These are phyloP conservation scores for Bemisia tabaci DNA, from an alignment of 1,140 invertebrate genomes.

Conservation along the genomic window DNA sequence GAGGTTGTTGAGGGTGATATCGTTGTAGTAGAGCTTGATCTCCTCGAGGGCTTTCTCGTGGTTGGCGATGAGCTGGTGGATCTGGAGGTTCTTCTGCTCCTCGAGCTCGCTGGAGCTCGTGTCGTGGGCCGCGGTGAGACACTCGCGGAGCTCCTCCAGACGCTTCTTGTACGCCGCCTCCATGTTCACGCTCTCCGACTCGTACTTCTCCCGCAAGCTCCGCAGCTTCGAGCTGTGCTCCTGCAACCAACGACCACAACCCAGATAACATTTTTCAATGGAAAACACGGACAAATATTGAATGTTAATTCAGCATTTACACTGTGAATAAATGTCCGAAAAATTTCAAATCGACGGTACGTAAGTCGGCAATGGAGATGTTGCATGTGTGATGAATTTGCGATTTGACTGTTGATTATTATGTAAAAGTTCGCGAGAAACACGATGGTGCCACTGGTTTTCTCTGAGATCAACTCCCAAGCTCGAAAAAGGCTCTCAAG, in stretches of 20 bases:
- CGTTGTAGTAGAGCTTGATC: slow-evolving; percentile 87
- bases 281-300: neutral
- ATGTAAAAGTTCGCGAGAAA: too few species aligned
- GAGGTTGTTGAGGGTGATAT: slow-evolving; percentile 82
- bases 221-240: slow-evolving; percentile 46
- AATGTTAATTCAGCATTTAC: neutral
- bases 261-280: neutral
- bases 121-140: slow-evolving; percentile 56
- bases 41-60: slow-evolving; percentile 75
- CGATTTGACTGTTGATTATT: too few species aligned
- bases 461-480: too few species aligned
- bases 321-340: neutral
- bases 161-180: slow-evolving; percentile 70
- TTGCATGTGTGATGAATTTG: too few species aligned
- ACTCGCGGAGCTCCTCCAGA: slow-evolving; percentile 52
- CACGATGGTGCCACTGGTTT: too few species aligned
- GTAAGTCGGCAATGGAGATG: neutral
- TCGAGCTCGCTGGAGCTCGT: slow-evolving; percentile 75
- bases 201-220: slow-evolving; percentile 51
- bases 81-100: slow-evolving; percentile 76
- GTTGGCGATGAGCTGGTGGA: slow-evolving; percentile 60
- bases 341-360: neutral
- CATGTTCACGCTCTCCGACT: slow-evolving; percentile 57
- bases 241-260: slow-evolving; percentile 22
- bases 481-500: too few species aligned